Evolutionary conservation across 2,888 invertebrate species (phyloP).

Genomic region (Sarcophaga carnaria): DNA sequence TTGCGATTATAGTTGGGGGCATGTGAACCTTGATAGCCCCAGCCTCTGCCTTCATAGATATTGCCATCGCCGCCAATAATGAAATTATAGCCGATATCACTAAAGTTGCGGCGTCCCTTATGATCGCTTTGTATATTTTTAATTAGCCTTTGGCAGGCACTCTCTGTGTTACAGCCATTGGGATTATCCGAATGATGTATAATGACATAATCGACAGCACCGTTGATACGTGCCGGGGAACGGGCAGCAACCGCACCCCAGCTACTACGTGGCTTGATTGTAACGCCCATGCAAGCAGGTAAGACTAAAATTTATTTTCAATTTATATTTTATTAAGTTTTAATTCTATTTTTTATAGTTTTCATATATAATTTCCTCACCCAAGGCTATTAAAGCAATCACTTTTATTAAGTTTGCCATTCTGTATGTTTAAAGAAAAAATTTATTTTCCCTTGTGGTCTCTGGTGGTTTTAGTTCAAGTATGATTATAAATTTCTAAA

Average conservation of each 20-base stretch:
- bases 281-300: slow-evolving; percentile 64
- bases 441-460: slow-evolving; percentile 1
- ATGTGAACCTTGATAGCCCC: slow-evolving; percentile 87
- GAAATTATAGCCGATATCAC: slow-evolving; percentile 88
- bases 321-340: neutral
- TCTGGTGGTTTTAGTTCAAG: slow-evolving; percentile 8
- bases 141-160: slow-evolving; percentile 84
- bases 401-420: slow-evolving; percentile 51
- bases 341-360: neutral
- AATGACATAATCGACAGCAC: slow-evolving; percentile 86
- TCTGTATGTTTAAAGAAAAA: slow-evolving; percentile 6
- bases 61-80: slow-evolving; percentile 88
- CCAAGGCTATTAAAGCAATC: slow-evolving; percentile 37
- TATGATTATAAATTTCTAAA: slow-evolving; percentile 18
- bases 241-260: slow-evolving; percentile 85
- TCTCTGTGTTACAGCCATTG: slow-evolving; percentile 83
- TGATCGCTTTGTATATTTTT: slow-evolving; percentile 86
- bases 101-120: slow-evolving; percentile 84
- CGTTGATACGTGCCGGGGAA: slow-evolving; percentile 80
- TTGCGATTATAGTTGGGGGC: slow-evolving; percentile 86
- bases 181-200: slow-evolving; percentile 88
- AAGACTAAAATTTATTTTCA: slow-evolving; percentile 59
- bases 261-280: slow-evolving; percentile 79
- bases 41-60: slow-evolving; percentile 88
- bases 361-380: slow-evolving; percentile 30